Evolutionary conservation across 2,888 invertebrate species (phyloP).

Genomic region (Pilophorus perplexus): DNA sequence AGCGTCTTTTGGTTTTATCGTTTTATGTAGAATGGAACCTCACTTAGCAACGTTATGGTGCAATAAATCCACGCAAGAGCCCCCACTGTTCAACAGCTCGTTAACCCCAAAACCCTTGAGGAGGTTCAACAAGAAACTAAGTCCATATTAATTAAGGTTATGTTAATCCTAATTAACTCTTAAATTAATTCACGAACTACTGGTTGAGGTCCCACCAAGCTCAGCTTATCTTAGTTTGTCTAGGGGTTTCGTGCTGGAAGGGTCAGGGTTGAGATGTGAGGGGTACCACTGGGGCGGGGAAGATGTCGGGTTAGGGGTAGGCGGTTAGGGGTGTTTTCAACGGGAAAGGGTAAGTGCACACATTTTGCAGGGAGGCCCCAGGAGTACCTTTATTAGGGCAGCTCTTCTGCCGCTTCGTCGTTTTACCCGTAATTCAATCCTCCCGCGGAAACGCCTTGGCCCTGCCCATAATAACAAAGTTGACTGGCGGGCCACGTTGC

Average conservation of each 20-base stretch:
- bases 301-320: too few relatives aligned
- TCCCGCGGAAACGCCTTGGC: conserved; percentile 1
- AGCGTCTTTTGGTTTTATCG: conserved; percentile 22
- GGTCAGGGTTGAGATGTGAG: too few relatives aligned
- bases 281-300: too few relatives aligned
- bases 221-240: not conserved
- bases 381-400: not conserved
- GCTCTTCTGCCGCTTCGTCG: not conserved
- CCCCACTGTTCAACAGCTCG: conserved; percentile 12
- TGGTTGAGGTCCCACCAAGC: conserved; percentile 6
- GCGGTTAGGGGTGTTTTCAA: not conserved
- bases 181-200: conserved; percentile 29
- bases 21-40: conserved; percentile 15
- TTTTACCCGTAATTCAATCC: conserved; percentile 11
- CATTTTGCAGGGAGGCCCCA: not conserved
- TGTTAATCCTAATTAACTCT: conserved; percentile 30
- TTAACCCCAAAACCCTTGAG: not conserved
- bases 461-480: conserved; percentile 9
- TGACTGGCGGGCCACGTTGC: not conserved
- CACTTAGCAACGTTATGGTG: conserved; percentile 8
- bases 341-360: not conserved
- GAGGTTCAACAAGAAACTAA: conserved; percentile 16
- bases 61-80: conserved; percentile 9
- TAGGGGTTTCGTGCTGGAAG: not conserved
- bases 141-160: conserved; percentile 29